Evolutionary conservation across 2,888 invertebrate species (phyloP), one percentile per base, ranked within the genome.

Genomic region (Drosophila ochracea): DNA sequence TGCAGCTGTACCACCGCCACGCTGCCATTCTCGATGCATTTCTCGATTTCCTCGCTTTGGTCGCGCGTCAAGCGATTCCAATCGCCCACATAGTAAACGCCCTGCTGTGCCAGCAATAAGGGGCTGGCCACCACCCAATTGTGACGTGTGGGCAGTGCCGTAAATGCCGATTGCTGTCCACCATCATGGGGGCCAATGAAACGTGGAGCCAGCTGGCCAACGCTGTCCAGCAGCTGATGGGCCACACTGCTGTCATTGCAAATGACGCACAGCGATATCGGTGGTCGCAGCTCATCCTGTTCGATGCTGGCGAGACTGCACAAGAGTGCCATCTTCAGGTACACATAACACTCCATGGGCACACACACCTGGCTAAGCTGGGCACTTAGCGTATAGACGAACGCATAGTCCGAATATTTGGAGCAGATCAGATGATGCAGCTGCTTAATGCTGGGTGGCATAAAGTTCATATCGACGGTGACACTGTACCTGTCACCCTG

Each of bases 251-350:
- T 85, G 50, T 93, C 93, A 11, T 78, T 79, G 4, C 92, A 89
- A 31, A 93, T 88, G 21, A 91, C 89, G 41, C 93, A 87, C 28
- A 93, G 57, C 1, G 92, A 91, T 10, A 93, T 89, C 0, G 93
- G 93, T 1, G 91, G 67, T 4, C 88, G 82, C 67, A 90, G 55
- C 16, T 87, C 86, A 35, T 90, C 88, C 2, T 78, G 68, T 73
- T 92, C 92, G 35, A 93, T 84, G 47, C 94, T 94, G 16, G 91
- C 93, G 30, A 94, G 84, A 70, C 94, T 94, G 6, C 93, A 85
- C 25, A 94, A 82, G 16, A 94, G 78, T 10, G 92, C 92, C 78
- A 94, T 91, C 84, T 94, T 94, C 0, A 94, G 80, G 68, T 93
- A 92, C 0, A 93, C 92, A 80, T 92, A 94, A 41, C 93, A 92